Base-by-base conservation (phyloP, 2,888 invertebrate genomes). In the Amphipoea lucens region DNA sequence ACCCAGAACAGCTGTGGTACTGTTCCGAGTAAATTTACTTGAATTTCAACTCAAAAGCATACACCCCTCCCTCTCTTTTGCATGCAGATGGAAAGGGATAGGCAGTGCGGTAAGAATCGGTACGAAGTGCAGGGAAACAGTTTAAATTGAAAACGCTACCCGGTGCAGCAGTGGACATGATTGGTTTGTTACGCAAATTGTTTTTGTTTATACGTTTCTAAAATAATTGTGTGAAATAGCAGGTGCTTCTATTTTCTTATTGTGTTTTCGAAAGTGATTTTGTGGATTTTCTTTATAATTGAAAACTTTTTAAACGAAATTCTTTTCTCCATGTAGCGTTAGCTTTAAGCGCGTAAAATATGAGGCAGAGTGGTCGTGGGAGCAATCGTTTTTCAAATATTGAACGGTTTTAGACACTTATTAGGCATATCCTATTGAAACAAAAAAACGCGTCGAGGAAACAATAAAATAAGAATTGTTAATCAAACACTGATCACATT, bases 141-240 rank as follows among this genome's bases (percentile, higher is more conserved):
- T 88, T 88, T 90, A 88, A 88, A 87, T 91, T 92, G 91, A 90
- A 92, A 92, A 91, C 87, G 85, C 85, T 88, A 73, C 87, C 84
- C 82, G 69, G 78, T 84, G 86, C 84, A 89, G 80, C 74, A 87
- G 84, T 79, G 84, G 88, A 87, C 87, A 87, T 90, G 89, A 92
- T 91, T 91, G 90, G 91, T 90, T 92, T 90, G 90, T 90, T 89
- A 81, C 88, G 82, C 73, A 90, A 92, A 91, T 90, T 86, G 89
- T 90, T 91, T 90, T 85, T 86, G 82, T 72, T 77, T 85, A 81
- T 75, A 76, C 77, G 70, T 72, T 82, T 84, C 69, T 78, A 66
- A 66, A 83, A 82, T 88, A 82, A 74, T 81, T 87, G 74, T 73
- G 74, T 62, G n/a, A 29, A 80, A 72, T 73, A 66, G 36, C n/a